Evolutionary conservation across 2,113 vertebrate genomes (phyloP).

Genomic region (Tylochromis polylepis): DNA sequence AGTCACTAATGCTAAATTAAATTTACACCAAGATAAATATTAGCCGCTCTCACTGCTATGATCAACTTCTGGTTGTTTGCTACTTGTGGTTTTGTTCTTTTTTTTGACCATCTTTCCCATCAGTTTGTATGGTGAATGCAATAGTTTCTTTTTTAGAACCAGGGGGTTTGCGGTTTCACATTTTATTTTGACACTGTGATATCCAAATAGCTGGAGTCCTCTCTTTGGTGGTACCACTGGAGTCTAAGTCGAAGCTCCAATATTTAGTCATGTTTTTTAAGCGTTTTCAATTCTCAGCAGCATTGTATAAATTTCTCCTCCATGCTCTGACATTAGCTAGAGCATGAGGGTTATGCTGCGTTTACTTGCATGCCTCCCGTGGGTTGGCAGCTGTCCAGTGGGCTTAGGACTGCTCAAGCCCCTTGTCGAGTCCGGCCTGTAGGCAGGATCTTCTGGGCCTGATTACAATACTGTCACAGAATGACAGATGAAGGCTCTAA

Average conservation of each 20-base stretch:
- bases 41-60: background rate
- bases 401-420: conserved; percentile 30
- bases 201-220: background rate
- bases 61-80: background rate
- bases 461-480: conserved; percentile 68
- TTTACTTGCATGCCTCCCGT: conserved; percentile 49
- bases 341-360: conserved; percentile 34
- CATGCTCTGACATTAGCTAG: conserved; percentile 15
- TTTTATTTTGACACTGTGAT: background rate
- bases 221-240: background rate
- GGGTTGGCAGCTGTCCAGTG: conserved; percentile 49
- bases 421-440: conserved; percentile 43
- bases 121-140: background rate
- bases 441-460: conserved; percentile 56
- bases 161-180: background rate
- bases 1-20: background rate
- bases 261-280: conserved; percentile 27
- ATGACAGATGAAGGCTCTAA: conserved; percentile 67
- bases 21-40: background rate
- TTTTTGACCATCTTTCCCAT: background rate
- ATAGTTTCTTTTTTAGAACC: background rate
- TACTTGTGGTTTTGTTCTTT: background rate
- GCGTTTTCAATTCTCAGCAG: conserved; percentile 31
- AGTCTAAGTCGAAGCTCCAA: background rate
- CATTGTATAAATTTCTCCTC: conserved; percentile 38